A percentile compares a stretch with the other conserved stretches of the same genome.
phyloP scores from a whole-genome alignment of 2,888 invertebrate genomes.

The Fabriciana adippe region DNA sequence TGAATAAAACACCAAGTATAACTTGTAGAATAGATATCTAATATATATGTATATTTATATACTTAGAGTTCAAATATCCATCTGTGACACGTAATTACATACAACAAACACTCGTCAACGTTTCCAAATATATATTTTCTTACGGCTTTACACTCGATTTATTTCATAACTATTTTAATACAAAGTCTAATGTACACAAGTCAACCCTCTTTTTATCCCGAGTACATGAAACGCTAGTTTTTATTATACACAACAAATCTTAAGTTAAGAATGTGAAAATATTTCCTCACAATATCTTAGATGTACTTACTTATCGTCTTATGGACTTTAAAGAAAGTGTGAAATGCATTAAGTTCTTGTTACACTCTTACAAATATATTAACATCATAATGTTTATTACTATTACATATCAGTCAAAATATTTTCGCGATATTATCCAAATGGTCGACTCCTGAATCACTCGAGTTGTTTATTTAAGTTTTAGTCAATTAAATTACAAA shows the following conservation, averaged over 20 bases:
- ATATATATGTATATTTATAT: conserved; percentile 51
- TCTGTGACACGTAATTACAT: conserved; percentile 73
- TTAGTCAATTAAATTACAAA: conserved; percentile 15
- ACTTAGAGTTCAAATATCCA: conserved; percentile 69
- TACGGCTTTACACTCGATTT: conserved; percentile 72
- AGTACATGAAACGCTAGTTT: conserved; percentile 74
- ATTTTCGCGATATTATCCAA: conserved; percentile 71
- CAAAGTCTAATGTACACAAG: conserved; percentile 76
- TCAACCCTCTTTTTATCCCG: conserved; percentile 73
- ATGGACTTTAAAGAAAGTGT: conserved; percentile 80
- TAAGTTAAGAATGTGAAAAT: conserved; percentile 79
- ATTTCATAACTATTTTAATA: conserved; percentile 71
- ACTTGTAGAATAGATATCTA: conserved; percentile 60
- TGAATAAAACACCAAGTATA: conserved; percentile 64
- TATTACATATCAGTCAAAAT: conserved; percentile 74
- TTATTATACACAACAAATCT: conserved; percentile 76
- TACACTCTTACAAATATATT: conserved; percentile 78
- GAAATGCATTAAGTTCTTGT: conserved; percentile 81
- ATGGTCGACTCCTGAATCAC: conserved; percentile 35
- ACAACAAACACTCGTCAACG: conserved; percentile 77
- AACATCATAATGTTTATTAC: conserved; percentile 75
- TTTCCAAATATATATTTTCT: conserved; percentile 80
- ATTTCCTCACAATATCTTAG: conserved; percentile 77
- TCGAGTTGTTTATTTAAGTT: conserved; percentile 15
- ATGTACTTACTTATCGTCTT: conserved; percentile 70